phyloP scores from a whole-genome alignment of 2,888 invertebrate genomes.

The Gisinianus flammeolus region DNA sequence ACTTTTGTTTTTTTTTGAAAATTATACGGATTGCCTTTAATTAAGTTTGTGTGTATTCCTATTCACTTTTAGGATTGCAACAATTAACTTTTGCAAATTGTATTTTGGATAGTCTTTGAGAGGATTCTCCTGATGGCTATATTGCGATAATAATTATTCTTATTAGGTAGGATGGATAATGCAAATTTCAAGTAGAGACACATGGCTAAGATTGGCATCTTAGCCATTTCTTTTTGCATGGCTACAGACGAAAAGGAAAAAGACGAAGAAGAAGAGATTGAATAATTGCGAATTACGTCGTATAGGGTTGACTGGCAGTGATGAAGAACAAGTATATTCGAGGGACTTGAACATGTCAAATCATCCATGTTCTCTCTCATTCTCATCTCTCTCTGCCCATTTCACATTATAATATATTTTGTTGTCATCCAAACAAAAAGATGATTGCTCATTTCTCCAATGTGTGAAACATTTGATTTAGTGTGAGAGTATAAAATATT shows the following conservation, averaged over 20 bases:
- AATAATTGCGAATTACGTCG: conserved; percentile 28
- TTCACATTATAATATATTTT: not conserved
- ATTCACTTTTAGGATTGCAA: too few species aligned
- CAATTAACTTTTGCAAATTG: too few species aligned
- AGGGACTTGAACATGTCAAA: not conserved
- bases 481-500: not conserved
- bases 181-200: too few species aligned
- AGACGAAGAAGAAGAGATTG: conserved; percentile 5
- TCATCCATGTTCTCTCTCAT: not conserved
- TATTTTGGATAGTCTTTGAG: too few species aligned
- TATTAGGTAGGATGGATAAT: too few species aligned
- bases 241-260: not conserved
- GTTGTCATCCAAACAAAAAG: not conserved
- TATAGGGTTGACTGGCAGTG: conserved; percentile 5
- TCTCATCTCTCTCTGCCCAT: not conserved
- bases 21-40: too few species aligned
- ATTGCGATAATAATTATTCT: too few species aligned
- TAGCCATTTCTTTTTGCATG: not conserved
- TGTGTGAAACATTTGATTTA: conserved; percentile 14
- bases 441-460: not conserved
- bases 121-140: too few species aligned
- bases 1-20: too few species aligned
- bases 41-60: too few species aligned
- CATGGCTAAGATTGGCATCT: too few species aligned
- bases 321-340: conserved; percentile 18